Percentiles rank a stretch among this genome's conserved stretches.
These are phyloP conservation scores for Cephalophus harveyi DNA, from an alignment of 2,113 vertebrate genomes.

Conservation along the genomic window DNA sequence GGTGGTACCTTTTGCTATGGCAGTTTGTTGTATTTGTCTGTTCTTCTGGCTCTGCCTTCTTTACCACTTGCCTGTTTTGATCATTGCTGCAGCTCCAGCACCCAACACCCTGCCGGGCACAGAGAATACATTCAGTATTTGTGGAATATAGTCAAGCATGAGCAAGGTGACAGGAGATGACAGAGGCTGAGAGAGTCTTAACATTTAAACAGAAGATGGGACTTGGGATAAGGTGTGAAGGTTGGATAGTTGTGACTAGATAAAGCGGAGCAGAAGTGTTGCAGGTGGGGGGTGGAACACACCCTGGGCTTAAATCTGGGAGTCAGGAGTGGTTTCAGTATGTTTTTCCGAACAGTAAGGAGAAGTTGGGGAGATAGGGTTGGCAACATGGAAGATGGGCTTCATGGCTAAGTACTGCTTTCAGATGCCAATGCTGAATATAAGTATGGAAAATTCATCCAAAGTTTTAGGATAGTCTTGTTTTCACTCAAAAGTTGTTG, in stretches of 20 bases:
- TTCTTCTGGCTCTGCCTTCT: neutral
- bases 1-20: neutral
- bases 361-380: neutral
- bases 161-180: neutral
- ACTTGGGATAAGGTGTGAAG: neutral
- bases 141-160: neutral
- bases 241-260: neutral
- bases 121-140: neutral
- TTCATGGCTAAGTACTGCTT: neutral
- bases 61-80: neutral
- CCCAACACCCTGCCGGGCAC: neutral
- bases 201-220: neutral
- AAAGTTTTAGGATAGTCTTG: neutral
- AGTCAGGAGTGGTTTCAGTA: neutral
- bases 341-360: neutral
- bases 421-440: neutral
- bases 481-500: neutral
- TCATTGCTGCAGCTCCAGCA: neutral
- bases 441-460: neutral
- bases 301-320: neutral
- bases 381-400: neutral
- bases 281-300: neutral
- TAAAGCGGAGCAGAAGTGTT: neutral
- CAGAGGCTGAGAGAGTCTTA: neutral
- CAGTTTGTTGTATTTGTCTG: neutral